Conservation (phyloP, 2,888 invertebrate species). For the Crioceris asparagi region DNA sequence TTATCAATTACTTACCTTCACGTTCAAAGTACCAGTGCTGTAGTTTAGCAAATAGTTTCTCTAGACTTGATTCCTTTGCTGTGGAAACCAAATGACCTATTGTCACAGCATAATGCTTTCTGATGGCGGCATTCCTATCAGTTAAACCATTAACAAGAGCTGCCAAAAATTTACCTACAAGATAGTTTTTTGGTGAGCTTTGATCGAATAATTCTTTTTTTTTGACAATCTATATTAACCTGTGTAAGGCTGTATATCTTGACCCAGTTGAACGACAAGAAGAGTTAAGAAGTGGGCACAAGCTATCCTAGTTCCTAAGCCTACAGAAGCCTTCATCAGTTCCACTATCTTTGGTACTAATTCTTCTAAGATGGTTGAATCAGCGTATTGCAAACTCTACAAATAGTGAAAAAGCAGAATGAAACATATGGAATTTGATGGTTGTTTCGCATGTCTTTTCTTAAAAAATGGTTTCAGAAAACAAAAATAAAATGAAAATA, state of each 20-base stretch:
- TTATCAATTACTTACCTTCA: conserved; percentile 41
- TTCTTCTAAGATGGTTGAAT: conserved; percentile 63
- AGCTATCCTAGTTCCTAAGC: conserved; percentile 74
- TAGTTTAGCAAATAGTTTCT: conserved; percentile 52
- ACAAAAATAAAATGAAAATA: too few relatives aligned
- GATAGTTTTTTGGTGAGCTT: too few relatives aligned
- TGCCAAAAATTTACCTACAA: conserved; percentile 45
- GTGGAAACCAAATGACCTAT: conserved; percentile 74
- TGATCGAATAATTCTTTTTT: too few relatives aligned
- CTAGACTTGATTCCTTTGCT: conserved; percentile 65
- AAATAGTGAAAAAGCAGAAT: conserved; percentile 13
- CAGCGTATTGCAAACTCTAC: conserved; percentile 60
- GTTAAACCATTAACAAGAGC: conserved; percentile 65
- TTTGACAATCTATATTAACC: too few relatives aligned
- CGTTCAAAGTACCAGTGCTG: conserved; percentile 56
- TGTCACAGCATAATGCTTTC: conserved; percentile 74
- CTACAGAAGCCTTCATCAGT: conserved; percentile 66
- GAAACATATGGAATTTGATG: too few relatives aligned
- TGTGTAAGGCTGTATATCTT: conserved; percentile 48
- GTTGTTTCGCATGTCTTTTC: too few relatives aligned
- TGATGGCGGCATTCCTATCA: conserved; percentile 72
- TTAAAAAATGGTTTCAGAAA: too few relatives aligned
- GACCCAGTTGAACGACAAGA: conserved; percentile 43
- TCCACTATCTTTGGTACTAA: conserved; percentile 75
- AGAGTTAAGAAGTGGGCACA: conserved; percentile 70